phyloP scores from a whole-genome alignment of 35 echinoderm and acorn worm species.

The Ophiothrix spiculata region DNA sequence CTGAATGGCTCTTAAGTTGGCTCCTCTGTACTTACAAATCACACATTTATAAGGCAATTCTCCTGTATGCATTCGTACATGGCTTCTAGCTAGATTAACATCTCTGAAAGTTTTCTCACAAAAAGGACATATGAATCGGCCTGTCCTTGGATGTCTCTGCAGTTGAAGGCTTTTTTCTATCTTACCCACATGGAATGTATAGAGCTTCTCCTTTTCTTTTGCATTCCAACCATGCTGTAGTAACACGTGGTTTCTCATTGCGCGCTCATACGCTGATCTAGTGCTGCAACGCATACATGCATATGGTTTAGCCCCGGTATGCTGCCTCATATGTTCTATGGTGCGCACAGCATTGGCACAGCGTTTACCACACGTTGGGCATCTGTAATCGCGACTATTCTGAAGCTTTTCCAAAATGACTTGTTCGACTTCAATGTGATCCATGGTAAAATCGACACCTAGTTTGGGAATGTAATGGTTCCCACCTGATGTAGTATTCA shows the following conservation, averaged over 20 bases:
- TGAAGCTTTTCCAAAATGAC: not conserved
- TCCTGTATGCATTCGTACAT: not conserved
- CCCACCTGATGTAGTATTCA: too few species aligned
- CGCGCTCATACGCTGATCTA: not conserved
- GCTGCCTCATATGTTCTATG: conserved; percentile 4
- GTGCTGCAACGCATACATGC: not conserved
- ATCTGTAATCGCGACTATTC: not conserved
- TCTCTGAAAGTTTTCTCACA: not conserved
- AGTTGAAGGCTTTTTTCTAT: not conserved
- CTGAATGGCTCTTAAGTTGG: not conserved
- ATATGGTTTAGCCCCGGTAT: not conserved
- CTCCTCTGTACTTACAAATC: not conserved
- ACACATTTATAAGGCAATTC: not conserved
- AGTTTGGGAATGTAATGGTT: not conserved
- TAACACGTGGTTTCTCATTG: not conserved
- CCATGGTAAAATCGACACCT: not conserved
- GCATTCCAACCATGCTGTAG: not conserved
- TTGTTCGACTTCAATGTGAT: not conserved
- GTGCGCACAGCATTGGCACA: not conserved
- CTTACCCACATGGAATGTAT: not conserved
- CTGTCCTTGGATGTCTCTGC: not conserved
- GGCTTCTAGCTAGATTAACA: not conserved
- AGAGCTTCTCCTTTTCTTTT: not conserved
- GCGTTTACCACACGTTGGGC: not conserved
- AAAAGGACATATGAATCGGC: not conserved